These are phyloP conservation scores for Nannoperca obscura DNA, from an alignment of 2,797 vertebrate genomes.

Conservation along the genomic window DNA sequence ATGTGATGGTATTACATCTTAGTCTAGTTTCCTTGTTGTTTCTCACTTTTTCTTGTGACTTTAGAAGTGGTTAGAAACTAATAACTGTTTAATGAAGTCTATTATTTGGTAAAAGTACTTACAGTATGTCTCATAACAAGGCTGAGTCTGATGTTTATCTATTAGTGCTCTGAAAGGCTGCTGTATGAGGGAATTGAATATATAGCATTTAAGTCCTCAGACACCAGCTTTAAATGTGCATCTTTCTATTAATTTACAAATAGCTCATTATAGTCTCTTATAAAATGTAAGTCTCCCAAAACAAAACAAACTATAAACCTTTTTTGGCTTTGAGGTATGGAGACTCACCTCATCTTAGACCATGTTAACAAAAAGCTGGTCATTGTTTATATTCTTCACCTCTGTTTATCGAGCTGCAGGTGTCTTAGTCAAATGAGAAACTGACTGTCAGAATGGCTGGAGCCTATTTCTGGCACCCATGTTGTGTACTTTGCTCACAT, in stretches of 20 bases:
- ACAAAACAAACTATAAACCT: neutral
- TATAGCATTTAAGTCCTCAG: neutral
- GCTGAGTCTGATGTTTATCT: neutral
- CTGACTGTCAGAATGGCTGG: neutral
- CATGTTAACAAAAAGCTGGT: neutral
- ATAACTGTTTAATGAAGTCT: neutral
- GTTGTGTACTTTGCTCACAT: conserved; percentile 14
- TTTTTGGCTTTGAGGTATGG: neutral
- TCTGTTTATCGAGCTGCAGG: conserved; percentile 11
- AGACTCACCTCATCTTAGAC: neutral
- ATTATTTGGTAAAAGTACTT: neutral
- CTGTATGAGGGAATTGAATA: neutral
- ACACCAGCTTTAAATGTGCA: neutral
- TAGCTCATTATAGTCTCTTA: neutral
- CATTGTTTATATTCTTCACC: conserved; percentile 1
- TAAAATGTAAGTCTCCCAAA: neutral
- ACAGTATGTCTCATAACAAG: neutral
- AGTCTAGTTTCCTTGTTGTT: neutral
- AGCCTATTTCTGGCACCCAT: neutral
- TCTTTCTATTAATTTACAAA: too few species aligned
- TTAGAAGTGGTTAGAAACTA: neutral
- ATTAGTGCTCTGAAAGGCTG: neutral
- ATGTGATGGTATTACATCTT: neutral
- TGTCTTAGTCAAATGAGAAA: conserved; percentile 17
- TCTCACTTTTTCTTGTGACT: neutral